phyloP scores from a whole-genome alignment of 2,113 vertebrate genomes.

The Vidua macroura region DNA sequence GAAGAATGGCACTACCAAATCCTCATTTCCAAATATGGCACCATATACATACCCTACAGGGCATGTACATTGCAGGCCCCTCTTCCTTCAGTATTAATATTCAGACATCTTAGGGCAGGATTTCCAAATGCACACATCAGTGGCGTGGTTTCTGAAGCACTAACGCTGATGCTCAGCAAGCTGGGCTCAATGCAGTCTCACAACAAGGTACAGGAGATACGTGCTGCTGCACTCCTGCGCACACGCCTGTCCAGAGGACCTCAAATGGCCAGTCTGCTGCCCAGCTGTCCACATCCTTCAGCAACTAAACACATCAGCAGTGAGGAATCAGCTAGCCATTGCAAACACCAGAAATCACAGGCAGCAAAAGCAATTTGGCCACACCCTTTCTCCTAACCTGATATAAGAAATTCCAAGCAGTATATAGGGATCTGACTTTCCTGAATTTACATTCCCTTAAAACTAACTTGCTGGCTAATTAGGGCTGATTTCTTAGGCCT shows the following conservation, averaged over 20 bases:
- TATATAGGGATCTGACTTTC: not conserved
- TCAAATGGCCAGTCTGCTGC: not conserved
- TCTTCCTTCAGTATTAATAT: not conserved
- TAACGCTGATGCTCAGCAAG: not conserved
- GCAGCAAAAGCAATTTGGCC: not conserved
- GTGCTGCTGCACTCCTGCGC: not conserved
- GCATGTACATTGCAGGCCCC: not conserved
- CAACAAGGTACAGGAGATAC: not conserved
- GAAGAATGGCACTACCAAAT: conserved; percentile 12
- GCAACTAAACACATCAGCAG: not conserved
- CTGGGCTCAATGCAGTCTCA: not conserved
- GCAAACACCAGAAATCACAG: not conserved
- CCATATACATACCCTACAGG: not conserved
- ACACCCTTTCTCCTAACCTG: conserved; percentile 28
- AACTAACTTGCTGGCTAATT: not conserved
- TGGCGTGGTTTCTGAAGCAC: fast-evolving
- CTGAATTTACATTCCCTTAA: not conserved
- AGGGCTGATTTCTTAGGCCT: not conserved
- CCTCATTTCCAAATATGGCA: not conserved
- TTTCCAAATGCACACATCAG: not conserved
- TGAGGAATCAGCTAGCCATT: not conserved
- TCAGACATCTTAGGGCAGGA: not conserved
- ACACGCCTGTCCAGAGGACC: fast-evolving
- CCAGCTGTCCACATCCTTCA: not conserved
- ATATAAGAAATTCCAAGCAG: not conserved